These are phyloP conservation scores for Tyto alba DNA, from an alignment of 2,113 vertebrate genomes.

Conservation along the genomic window DNA sequence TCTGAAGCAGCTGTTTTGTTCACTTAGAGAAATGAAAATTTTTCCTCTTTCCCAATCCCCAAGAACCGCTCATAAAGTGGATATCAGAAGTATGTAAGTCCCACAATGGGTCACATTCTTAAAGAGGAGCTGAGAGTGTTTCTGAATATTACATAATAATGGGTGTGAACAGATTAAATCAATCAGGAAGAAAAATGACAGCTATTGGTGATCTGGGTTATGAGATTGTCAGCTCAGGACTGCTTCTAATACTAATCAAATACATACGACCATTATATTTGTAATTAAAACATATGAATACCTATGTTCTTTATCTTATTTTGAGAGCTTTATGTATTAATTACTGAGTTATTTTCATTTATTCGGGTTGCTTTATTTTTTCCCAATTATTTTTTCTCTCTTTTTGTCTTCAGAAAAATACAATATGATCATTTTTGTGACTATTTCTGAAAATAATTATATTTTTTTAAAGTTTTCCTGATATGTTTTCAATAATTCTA, in stretches of 20 bases:
- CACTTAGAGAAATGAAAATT: constrained; percentile 12
- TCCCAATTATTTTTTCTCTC: not conserved
- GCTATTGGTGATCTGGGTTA: not conserved
- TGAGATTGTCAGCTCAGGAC: not conserved
- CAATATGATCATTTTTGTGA: not conserved
- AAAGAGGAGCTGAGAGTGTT: not conserved
- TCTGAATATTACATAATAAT: not conserved
- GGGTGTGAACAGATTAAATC: not conserved
- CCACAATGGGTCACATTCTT: not conserved
- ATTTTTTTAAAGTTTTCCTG: not conserved
- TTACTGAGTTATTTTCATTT: not conserved
- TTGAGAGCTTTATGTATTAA: not conserved
- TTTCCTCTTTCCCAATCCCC: constrained; percentile 39
- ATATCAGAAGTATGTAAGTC: not conserved
- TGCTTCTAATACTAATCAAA: not conserved
- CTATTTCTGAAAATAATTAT: not conserved
- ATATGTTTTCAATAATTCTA: not conserved
- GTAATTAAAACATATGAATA: not conserved
- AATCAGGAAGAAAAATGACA: not conserved
- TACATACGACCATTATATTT: not conserved
- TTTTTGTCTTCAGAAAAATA: not conserved
- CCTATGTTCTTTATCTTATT: not conserved
- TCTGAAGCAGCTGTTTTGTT: constrained; percentile 36
- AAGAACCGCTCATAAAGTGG: not conserved
- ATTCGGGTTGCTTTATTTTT: not conserved